These are phyloP conservation scores for Loriculus beryllinus DNA, from an alignment of 2,797 vertebrate genomes.

Conservation along the genomic window DNA sequence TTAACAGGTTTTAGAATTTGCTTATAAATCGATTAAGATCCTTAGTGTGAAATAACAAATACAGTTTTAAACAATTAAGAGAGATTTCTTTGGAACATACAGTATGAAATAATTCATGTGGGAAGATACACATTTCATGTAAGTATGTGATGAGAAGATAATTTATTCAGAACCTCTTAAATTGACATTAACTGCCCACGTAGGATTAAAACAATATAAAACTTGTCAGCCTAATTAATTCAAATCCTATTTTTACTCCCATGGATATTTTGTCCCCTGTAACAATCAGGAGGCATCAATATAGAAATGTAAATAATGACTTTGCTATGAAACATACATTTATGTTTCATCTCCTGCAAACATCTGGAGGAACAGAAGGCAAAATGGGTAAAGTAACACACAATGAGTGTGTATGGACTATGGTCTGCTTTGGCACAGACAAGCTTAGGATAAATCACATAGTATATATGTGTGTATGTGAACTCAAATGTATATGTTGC, in stretches of 20 bases:
- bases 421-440: neutral
- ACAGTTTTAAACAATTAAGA: neutral
- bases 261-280: neutral
- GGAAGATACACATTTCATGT: neutral
- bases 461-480: no score
- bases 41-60: neutral
- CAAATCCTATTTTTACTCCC: neutral
- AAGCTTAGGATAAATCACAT: neutral
- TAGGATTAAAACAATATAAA: neutral
- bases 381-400: neutral
- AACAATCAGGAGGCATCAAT: neutral
- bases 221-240: neutral
- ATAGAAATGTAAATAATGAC: neutral
- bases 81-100: neutral
- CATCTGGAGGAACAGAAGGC: neutral
- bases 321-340: neutral
- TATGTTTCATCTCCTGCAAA: neutral
- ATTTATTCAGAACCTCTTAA: neutral
- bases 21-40: neutral
- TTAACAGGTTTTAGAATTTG: neutral
- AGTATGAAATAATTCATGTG: neutral
- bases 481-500: neutral
- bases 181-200: neutral
- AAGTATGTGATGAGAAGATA: neutral
- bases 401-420: neutral